A percentile compares a stretch with the other conserved stretches of the same genome.
phyloP scores from a whole-genome alignment of 2,113 vertebrate species.

The Ranitomeya variabilis region DNA sequence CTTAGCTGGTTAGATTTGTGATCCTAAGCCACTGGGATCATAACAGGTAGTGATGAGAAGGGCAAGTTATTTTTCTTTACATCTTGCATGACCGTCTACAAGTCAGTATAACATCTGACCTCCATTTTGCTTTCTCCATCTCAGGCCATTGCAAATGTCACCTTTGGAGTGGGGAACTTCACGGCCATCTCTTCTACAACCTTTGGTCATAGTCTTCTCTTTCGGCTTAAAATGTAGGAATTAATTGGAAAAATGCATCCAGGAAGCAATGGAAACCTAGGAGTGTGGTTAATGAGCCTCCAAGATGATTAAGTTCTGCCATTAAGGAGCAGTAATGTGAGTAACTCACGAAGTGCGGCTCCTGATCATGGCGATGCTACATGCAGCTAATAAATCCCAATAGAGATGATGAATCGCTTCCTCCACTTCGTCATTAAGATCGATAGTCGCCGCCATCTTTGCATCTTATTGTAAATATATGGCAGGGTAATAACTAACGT shows the following conservation, averaged over 20 bases:
- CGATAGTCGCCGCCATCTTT: not conserved
- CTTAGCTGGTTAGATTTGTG: too few relatives aligned
- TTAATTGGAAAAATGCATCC: not conserved
- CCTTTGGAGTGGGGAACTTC: too few relatives aligned
- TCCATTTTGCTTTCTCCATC: too few relatives aligned
- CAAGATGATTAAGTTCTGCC: not conserved
- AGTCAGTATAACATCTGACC: too few relatives aligned
- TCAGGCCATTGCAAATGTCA: too few relatives aligned
- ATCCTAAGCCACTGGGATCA: too few relatives aligned
- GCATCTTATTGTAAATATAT: not conserved
- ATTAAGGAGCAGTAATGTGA: not conserved
- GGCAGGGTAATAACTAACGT: not conserved
- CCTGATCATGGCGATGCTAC: not conserved
- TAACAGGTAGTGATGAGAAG: too few relatives aligned
- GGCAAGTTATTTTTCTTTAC: too few relatives aligned
- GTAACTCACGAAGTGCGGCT: not conserved
- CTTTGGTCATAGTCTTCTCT: not conserved
- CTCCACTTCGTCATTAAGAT: conserved; percentile 18
- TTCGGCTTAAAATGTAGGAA: not conserved
- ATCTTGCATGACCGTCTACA: too few relatives aligned
- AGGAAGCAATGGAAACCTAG: not conserved
- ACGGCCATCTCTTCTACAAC: too few relatives aligned
- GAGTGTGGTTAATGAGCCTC: not conserved
- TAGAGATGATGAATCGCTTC: conserved; percentile 20
- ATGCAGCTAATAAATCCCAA: not conserved